phyloP scores from a whole-genome alignment of 2,113 vertebrate species.

The Pachyramphus minor region DNA sequence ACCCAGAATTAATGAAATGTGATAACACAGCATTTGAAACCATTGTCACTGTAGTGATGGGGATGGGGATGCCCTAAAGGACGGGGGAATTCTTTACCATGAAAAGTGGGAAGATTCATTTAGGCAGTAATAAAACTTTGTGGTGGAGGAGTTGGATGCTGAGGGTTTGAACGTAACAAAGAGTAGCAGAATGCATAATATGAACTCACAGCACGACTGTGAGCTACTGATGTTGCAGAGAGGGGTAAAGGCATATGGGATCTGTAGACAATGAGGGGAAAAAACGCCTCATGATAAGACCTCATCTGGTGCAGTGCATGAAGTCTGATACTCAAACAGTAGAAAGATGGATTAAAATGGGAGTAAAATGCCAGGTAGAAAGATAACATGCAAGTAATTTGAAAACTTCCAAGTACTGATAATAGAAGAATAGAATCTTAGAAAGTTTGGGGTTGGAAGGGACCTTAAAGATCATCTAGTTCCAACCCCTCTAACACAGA shows the following conservation, averaged over 20 bases:
- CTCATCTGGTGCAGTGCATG: background rate
- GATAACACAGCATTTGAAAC: background rate
- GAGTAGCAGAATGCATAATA: background rate
- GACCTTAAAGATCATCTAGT: background rate
- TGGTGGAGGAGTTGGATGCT: background rate
- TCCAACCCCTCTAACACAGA: background rate
- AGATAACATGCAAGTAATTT: background rate
- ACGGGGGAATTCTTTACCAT: background rate
- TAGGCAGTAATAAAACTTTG: background rate
- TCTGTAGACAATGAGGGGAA: background rate
- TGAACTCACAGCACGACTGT: background rate
- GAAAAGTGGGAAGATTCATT: background rate
- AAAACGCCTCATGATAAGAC: background rate
- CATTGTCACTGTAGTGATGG: background rate
- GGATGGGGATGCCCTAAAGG: background rate
- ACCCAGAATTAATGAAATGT: background rate
- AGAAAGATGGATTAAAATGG: background rate
- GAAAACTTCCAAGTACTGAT: background rate
- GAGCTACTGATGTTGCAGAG: background rate
- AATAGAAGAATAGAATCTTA: background rate
- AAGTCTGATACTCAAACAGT: background rate
- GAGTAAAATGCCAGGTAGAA: background rate
- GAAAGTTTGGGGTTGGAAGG: background rate
- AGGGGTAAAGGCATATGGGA: background rate
- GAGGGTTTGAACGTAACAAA: background rate